Base-by-base conservation (phyloP, 1,140 invertebrate genomes). In the Helicorthomorpha holstii region DNA sequence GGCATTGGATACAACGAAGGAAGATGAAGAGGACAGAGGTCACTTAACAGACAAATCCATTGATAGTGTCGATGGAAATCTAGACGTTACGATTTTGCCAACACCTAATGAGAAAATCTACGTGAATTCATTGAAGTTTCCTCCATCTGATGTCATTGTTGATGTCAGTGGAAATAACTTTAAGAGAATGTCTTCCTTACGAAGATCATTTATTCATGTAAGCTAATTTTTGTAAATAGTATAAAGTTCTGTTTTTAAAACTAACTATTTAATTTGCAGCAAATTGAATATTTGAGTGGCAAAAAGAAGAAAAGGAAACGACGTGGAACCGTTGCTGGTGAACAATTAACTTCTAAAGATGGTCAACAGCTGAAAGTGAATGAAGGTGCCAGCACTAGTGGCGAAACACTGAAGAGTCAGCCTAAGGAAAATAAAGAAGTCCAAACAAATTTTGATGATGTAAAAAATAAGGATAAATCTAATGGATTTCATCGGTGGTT, bases 111-210 rank as follows among this genome's bases (percentile, higher is more conserved):
- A 70, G 51, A 58, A 65, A 49, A 58, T 59, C 21, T 56, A 64
- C 42, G 62, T 64, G 1, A 50, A 69, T 4, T 63, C 65, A 41
- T 48, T 62, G 50, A 63, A 85, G 71, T 92, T 87, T 71, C 83
- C 83, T 22, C 80, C 85, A 27, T 79, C 88, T 74, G 69, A 91
- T 53, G 82, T 93, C 14, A 76, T 80, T 43, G 87, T 93, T 51
- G 87, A 93, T 66, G 79, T 85, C 23, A 85, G 82, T 52, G 87
- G 86, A 19, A 76, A 75, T 60, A 78, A 79, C 62, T 93, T 92
- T 73, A 78, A 84, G 58, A 76, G 88, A 56, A 88, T 91, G 83
- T 83, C 82, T 58, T 75, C 73, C 59, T 79, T 84, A 24, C 72
- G 88, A 49, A 77, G 83, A 63, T 91, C 87, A 16, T 72, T 91